These are phyloP conservation scores for Callinectes sapidus DNA, from an alignment of 2,888 invertebrate species.

Conservation along the genomic window DNA sequence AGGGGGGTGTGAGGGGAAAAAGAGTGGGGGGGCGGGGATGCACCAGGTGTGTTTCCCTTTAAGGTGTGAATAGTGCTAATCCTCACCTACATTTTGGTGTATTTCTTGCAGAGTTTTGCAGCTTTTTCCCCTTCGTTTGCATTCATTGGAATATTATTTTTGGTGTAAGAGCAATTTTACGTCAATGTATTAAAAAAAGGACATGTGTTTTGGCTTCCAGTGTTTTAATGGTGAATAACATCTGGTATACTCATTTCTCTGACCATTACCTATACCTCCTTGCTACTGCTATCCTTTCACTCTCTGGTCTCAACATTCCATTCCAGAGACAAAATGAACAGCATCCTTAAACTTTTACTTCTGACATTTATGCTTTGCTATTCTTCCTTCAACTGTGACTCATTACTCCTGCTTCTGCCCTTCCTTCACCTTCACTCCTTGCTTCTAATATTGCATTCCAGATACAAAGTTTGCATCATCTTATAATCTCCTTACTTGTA, in stretches of 20 bases:
- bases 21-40: neutral
- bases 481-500: too few relatives aligned
- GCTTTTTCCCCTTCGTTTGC: neutral
- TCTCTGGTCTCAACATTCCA: neutral
- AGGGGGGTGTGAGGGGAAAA: neutral
- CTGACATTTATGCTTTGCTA: too few relatives aligned
- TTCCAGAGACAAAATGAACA: too few relatives aligned
- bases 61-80: conserved; percentile 17
- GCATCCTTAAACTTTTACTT: too few relatives aligned
- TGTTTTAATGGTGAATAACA: neutral
- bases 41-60: conserved; percentile 15
- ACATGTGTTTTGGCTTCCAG: neutral
- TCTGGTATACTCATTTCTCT: too few relatives aligned
- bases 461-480: too few relatives aligned
- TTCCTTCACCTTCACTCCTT: too few relatives aligned
- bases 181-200: neutral
- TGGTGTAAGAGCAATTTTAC: neutral
- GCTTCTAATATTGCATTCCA: too few relatives aligned
- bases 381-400: too few relatives aligned
- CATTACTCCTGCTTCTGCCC: too few relatives aligned
- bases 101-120: conserved; percentile 17
- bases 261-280: neutral
- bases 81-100: neutral
- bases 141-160: neutral
- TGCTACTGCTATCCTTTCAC: neutral